phyloP scores from a whole-genome alignment of 2,113 vertebrate species.

The Erinaceus europaeus region DNA sequence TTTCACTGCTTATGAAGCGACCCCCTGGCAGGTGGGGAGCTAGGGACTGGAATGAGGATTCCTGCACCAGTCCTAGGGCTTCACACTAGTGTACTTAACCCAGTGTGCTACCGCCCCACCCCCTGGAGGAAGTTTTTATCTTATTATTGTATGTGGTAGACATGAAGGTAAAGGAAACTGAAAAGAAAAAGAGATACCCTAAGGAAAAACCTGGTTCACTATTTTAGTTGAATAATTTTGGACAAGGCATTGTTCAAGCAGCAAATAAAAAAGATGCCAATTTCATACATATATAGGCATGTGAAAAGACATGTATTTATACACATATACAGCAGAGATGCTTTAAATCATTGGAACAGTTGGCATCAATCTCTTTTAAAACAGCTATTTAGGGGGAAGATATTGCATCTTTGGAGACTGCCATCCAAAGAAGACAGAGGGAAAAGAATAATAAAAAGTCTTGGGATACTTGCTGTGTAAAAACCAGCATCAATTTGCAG shows the following conservation, averaged over 20 bases:
- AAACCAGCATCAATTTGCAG: slow-evolving; percentile 19
- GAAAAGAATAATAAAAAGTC: slow-evolving; percentile 19
- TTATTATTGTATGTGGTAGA: slow-evolving; percentile 59
- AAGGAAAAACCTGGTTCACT: slow-evolving; percentile 50
- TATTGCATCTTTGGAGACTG: slow-evolving; percentile 7
- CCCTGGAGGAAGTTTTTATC: too few relatives aligned
- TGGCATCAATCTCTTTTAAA: slow-evolving; percentile 17
- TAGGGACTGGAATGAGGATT: too few relatives aligned
- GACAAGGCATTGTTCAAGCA: slow-evolving; percentile 9
- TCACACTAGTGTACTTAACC: too few relatives aligned
- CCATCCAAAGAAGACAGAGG: not conserved
- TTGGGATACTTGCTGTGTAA: not conserved
- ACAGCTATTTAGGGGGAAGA: slow-evolving; percentile 38
- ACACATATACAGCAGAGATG: not conserved
- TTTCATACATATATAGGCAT: not conserved
- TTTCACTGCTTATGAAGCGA: too few relatives aligned
- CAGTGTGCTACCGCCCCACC: too few relatives aligned
- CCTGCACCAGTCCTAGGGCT: too few relatives aligned
- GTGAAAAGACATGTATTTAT: not conserved
- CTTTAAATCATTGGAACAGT: not conserved
- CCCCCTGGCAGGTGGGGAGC: too few relatives aligned
- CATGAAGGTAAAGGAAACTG: slow-evolving; percentile 28
- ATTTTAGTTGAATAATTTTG: slow-evolving; percentile 39
- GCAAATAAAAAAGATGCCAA: slow-evolving; percentile 24
- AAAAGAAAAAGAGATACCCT: not conserved